Base-by-base conservation (phyloP, 2,797 vertebrate species). In the Epinephelus malabaricus region DNA sequence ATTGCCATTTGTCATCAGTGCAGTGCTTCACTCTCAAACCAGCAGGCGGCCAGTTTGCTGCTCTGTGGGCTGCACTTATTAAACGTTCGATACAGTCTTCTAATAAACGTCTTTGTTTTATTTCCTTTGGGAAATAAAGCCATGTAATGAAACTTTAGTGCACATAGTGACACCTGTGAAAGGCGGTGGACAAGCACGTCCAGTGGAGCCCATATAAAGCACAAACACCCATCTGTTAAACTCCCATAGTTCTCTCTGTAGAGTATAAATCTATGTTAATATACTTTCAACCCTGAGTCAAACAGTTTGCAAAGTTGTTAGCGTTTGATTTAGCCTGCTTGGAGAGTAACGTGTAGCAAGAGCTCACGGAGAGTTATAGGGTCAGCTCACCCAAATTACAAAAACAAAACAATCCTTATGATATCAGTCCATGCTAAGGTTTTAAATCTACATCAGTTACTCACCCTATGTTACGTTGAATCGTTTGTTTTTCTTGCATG, bases 51-150 rank as follows among this genome's bases (percentile, higher is more conserved):
- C 82, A 25, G 79, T 86, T 81, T 85, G 89, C 76, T 78, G 86
- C 85, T 86, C 83, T 63, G 86, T 89, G 88, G 92, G 83, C 91
- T 92, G 63, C 89, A 71, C 64, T 72, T 85, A 85, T 77, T 83
- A 86, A 79, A 84, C 30, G 25, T 74, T 79, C 53, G 55, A 46
- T 47, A 51, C 73, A 25, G 49, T 15, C 70, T 23, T 66, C 67
- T 76, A 82, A 87, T 87, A 79, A 85, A 81, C 11, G 53, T 34
- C 68, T 80, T 59, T 81, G 60, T 62, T 78, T 87, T 82, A 89
- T 90, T 88, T 91, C 91, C 84, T 73, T 3, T 27, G 90, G 90
- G 93, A 93, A 94, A 93, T 93, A 79, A 82, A 73, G 65, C 56
- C 13, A 1, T 61, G 71, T 82, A 86, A 89, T 91, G 73, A 88